phyloP scores from a whole-genome alignment of 1,140 invertebrate species.

The Temnothorax curvispinosus region DNA sequence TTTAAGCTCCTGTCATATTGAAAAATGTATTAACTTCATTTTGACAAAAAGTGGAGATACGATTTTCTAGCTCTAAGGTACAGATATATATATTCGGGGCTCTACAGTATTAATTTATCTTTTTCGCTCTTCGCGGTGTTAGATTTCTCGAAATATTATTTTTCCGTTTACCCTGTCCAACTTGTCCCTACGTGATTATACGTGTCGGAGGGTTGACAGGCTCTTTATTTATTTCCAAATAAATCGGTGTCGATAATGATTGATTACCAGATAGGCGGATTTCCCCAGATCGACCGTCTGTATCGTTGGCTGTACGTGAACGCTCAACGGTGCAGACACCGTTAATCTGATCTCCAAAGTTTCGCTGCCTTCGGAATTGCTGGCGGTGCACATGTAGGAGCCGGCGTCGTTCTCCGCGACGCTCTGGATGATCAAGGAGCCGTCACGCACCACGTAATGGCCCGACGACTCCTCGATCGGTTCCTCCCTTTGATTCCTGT shows the following conservation, averaged over 20 bases:
- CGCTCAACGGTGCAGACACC: constrained; percentile 86
- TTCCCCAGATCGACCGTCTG: constrained; percentile 87
- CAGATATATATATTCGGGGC: neutral
- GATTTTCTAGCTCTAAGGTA: no score
- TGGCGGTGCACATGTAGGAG: constrained; percentile 87
- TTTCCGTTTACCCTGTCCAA: neutral
- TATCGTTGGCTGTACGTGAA: constrained; percentile 87
- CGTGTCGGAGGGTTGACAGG: neutral
- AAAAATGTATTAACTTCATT: no score
- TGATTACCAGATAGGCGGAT: constrained; percentile 86
- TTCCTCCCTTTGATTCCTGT: constrained; percentile 84
- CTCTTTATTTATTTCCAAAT: neutral
- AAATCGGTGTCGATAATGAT: constrained; percentile 27
- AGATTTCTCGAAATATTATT: neutral
- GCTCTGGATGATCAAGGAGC: constrained; percentile 86
- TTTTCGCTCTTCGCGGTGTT: neutral
- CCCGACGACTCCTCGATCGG: constrained; percentile 85
- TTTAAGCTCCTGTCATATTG: no score
- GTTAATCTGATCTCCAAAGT: constrained; percentile 86
- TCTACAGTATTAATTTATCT: neutral
- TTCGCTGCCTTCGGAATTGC: constrained; percentile 88
- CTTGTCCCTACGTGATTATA: no score
- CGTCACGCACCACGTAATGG: constrained; percentile 85
- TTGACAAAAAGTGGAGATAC: no score
- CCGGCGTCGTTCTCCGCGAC: constrained; percentile 86